Evolutionary conservation across 2,888 invertebrate genomes (phyloP).

Genomic region (Magallana nippona): DNA sequence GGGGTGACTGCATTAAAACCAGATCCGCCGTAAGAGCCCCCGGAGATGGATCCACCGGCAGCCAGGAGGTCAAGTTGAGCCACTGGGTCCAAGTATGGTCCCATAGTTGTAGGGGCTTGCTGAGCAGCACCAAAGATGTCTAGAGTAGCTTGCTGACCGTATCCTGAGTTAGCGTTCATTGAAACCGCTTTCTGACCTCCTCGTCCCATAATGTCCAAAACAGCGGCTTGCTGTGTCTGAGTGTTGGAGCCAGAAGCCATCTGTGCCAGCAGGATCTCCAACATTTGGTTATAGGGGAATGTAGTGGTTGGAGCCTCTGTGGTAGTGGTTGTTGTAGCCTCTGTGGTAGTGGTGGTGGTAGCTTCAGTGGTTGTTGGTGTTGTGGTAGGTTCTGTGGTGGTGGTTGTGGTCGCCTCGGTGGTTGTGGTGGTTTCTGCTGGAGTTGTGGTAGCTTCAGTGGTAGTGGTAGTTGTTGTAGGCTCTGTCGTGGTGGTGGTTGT

Average conservation of each 20-base stretch:
- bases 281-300: neutral
- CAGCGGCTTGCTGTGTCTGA: constrained; percentile 8
- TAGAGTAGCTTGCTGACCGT: neutral
- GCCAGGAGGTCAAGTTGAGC: constrained; percentile 20
- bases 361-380: neutral
- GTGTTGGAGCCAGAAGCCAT: neutral
- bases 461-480: constrained; percentile 2
- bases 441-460: neutral
- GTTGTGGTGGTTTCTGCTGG: constrained; percentile 8
- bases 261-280: neutral
- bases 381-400: constrained; percentile 15
- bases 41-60: neutral
- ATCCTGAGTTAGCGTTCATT: constrained; percentile 2
- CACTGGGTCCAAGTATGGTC: constrained; percentile 12
- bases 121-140: constrained; percentile 5
- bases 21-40: neutral
- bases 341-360: constrained; percentile 12
- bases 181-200: constrained; percentile 19
- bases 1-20: neutral
- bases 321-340: neutral
- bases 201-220: neutral
- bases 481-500: constrained; percentile 11
- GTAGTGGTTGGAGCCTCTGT: constrained; percentile 10
- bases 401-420: constrained; percentile 2
- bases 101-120: neutral